These are phyloP conservation scores for Diachasmimorpha longicaudata DNA, from an alignment of 1,140 invertebrate species.

Conservation along the genomic window DNA sequence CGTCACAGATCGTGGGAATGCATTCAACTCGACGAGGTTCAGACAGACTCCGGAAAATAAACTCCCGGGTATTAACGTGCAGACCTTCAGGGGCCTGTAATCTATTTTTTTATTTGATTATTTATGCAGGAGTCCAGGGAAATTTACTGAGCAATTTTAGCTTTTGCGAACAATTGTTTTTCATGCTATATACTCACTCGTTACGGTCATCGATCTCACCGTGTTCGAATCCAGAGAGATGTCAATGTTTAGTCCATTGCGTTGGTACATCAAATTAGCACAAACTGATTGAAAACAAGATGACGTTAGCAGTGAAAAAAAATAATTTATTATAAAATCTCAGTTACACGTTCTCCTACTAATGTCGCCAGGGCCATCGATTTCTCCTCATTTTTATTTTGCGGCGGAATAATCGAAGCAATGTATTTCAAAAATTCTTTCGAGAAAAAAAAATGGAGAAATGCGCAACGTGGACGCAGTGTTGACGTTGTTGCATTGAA, in stretches of 20 bases:
- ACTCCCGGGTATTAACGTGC: conserved; percentile 44
- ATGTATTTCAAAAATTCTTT: too few species aligned
- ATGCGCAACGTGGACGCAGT: too few species aligned
- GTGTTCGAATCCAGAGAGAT: conserved; percentile 39
- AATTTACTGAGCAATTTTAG: too few species aligned
- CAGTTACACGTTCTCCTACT: too few species aligned
- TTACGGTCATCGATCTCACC: conserved; percentile 36
- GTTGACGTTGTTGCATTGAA: too few species aligned
- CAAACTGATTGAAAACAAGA: conserved; percentile 41
- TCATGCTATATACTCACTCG: conserved; percentile 32
- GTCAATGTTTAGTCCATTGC: conserved; percentile 40
- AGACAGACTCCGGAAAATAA: conserved; percentile 47
- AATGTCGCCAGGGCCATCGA: too few species aligned
- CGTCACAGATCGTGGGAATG: conserved; percentile 42
- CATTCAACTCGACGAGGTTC: conserved; percentile 43
- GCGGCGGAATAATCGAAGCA: too few species aligned
- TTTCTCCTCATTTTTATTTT: too few species aligned
- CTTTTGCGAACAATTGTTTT: too few species aligned
- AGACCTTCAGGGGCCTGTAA: conserved; percentile 42
- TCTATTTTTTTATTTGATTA: conserved; percentile 17
- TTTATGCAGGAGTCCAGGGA: background rate
- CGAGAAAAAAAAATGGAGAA: too few species aligned
- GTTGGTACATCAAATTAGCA: conserved; percentile 45
- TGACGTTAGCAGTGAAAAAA: background rate
- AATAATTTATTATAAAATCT: too few species aligned